Conservation (phyloP, 1,140 invertebrate species). For the Heliconius himera region DNA sequence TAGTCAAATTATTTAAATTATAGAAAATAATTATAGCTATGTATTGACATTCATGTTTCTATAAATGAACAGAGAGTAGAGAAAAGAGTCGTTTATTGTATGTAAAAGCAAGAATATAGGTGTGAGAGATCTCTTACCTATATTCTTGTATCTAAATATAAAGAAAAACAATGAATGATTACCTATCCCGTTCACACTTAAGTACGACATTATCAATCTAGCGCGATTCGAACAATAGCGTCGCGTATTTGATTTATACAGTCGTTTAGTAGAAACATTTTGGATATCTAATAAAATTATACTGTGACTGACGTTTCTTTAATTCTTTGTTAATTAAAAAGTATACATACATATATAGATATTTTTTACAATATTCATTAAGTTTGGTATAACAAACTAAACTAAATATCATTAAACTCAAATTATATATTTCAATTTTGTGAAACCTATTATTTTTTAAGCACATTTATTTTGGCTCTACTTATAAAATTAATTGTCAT, state of each 20-base stretch:
- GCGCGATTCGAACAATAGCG: constrained; percentile 80
- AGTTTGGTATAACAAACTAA: too few relatives aligned
- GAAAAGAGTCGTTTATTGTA: not conserved
- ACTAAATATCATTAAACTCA: too few relatives aligned
- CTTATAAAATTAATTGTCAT: too few relatives aligned
- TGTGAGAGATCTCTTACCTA: too few relatives aligned
- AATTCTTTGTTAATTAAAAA: constrained; percentile 51
- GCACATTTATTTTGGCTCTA: not conserved
- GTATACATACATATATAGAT: not conserved
- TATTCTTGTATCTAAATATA: not conserved
- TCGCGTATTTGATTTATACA: constrained; percentile 81
- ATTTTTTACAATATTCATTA: too few relatives aligned
- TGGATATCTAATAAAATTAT: constrained; percentile 68
- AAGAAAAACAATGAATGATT: constrained; percentile 52
- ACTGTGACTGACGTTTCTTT: constrained; percentile 59
- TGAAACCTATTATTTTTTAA: not conserved
- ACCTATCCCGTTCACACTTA: constrained; percentile 78
- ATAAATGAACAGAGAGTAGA: not conserved
- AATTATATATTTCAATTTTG: too few relatives aligned
- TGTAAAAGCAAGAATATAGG: not conserved
- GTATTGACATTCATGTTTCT: too few relatives aligned
- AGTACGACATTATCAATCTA: constrained; percentile 80
- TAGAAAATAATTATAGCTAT: too few relatives aligned
- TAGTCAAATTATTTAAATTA: too few relatives aligned
- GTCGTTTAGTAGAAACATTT: constrained; percentile 81